Evolutionary conservation across 2,888 invertebrate species (phyloP), one percentile per base, ranked within the genome.

Genomic region (Xestobium rufovillosum): DNA sequence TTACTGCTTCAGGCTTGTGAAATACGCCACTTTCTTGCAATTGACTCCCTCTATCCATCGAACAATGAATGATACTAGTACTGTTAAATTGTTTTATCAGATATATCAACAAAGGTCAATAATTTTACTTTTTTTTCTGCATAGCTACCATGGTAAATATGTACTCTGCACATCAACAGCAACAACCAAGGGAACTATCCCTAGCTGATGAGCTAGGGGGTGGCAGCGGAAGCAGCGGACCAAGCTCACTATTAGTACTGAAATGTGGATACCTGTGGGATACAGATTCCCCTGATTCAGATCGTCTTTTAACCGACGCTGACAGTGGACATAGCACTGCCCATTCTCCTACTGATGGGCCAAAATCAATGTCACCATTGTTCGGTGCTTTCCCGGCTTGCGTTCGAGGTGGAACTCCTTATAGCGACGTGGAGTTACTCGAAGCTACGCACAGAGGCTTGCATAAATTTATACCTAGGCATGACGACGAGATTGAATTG

Each of bases 381-480:
- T 60, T 73, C 70, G 69, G 70, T 19, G 23, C 23, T 6, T 19
- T 8, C 47, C 73, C 75, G 2, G 74, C 76, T 1, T 72, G 75
- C 50, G 76, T 80, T 51, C 79, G 80, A 3, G 76, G 78, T 14
- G 78, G 81, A n/a, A 75, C 87, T 11, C 82, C 86, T 2, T 86
- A 85, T 53, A 80, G 81, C 42, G 63, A 65, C 27, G 60, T 64
- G 9, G 66, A 65, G 35, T 59, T 65, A 60, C 71, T 92, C 23
- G 94, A 94, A 68, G 91, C 92, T 2, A 95, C 95, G 14, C 96
- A 96, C 61, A 76, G 96, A 56, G 95, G 94, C 4, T 72, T 96
- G 61, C 94, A 96, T 66, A 90, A 92, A 61, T 97, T 97, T 60
- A 78, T 95, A 55, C 94, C 96, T 1, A 74, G 96, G 42, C 96